These are phyloP conservation scores for Leptura quadrifasciata DNA, from an alignment of 2,888 invertebrate genomes.

Conservation along the genomic window DNA sequence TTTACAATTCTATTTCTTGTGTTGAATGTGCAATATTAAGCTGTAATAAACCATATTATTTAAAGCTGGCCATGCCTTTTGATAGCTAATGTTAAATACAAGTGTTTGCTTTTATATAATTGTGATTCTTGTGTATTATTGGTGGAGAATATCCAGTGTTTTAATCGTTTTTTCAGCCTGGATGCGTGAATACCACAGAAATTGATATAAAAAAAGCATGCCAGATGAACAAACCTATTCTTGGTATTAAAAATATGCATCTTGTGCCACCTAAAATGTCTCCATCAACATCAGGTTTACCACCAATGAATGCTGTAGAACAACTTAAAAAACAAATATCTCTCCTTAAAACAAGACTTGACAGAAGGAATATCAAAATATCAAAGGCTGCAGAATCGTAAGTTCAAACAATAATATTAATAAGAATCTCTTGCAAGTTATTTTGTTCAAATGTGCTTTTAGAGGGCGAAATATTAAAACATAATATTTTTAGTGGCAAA, in stretches of 20 bases:
- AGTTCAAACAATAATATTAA: conserved; percentile 72
- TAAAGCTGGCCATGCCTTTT: background rate
- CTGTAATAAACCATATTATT: too few relatives aligned
- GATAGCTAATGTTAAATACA: background rate
- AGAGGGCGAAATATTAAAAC: too few relatives aligned
- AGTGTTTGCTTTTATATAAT: background rate
- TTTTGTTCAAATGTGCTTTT: too few relatives aligned
- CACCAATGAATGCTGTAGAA: conserved; percentile 68
- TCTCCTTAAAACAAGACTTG: conserved; percentile 85
- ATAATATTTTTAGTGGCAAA: too few relatives aligned
- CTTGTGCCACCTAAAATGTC: conserved; percentile 77
- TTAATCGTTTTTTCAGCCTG: conserved; percentile 83
- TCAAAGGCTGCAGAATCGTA: conserved; percentile 96
- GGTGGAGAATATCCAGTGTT: background rate
- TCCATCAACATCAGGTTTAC: conserved; percentile 74
- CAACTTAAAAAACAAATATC: conserved; percentile 82
- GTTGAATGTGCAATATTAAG: too few relatives aligned
- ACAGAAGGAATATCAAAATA: conserved; percentile 91
- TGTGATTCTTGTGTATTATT: background rate
- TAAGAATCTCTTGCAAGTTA: background rate
- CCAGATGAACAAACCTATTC: conserved; percentile 77
- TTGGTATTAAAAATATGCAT: conserved; percentile 72
- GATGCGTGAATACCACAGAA: conserved; percentile 99
- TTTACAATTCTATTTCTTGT: too few relatives aligned
- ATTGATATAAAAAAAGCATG: conserved; percentile 98